These are phyloP conservation scores for Felis chaus DNA, from an alignment of 2,113 vertebrate species.

Conservation along the genomic window DNA sequence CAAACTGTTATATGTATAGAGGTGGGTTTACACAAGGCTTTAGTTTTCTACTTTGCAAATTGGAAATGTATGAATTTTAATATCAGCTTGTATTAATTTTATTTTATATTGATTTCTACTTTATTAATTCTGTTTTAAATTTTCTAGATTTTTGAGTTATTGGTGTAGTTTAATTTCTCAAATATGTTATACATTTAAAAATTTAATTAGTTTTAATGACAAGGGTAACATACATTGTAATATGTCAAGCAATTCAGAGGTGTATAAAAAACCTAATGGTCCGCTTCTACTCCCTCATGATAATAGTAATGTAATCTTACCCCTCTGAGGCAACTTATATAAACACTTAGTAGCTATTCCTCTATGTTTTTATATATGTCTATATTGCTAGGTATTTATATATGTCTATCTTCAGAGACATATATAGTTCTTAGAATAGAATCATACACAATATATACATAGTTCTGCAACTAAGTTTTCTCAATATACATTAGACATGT, in stretches of 20 bases:
- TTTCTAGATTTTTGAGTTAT: neutral
- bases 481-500: neutral
- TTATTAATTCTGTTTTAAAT: neutral
- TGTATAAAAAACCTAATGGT: neutral
- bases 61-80: neutral
- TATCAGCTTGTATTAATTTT: neutral
- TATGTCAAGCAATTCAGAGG: neutral
- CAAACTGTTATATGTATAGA: neutral
- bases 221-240: neutral
- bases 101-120: neutral
- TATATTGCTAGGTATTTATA: neutral
- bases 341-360: neutral
- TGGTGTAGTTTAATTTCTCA: neutral
- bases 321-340: neutral
- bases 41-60: neutral
- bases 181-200: neutral
- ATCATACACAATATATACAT: neutral
- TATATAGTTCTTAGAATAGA: neutral
- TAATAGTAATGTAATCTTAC: neutral
- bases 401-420: neutral
- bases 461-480: neutral
- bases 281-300: neutral
- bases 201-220: neutral
- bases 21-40: neutral
- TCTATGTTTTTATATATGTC: neutral